Evolutionary conservation across 2,888 invertebrate genomes (phyloP).

Genomic region (Sinodicranocentrus sp.): DNA sequence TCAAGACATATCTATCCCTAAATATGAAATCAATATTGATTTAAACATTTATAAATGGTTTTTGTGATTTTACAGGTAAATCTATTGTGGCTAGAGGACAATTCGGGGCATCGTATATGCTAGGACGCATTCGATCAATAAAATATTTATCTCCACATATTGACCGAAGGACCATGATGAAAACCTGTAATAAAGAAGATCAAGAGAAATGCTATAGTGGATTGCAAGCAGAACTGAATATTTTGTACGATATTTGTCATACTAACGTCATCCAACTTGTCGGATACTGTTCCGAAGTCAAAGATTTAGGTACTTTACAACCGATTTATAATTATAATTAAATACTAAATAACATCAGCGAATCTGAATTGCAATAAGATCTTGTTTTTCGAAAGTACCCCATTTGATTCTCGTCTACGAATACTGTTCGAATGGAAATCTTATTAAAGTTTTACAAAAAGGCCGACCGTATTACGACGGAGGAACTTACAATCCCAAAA

Average conservation of each 20-base stretch:
- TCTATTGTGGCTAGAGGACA: conserved; percentile 62
- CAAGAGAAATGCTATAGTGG: conserved; percentile 33
- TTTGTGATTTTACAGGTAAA: conserved; percentile 24
- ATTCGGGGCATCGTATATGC: conserved; percentile 56
- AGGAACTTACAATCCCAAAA: conserved; percentile 41
- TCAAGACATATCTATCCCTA: too few relatives aligned
- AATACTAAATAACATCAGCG: background rate
- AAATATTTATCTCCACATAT: background rate
- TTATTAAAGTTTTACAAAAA: conserved; percentile 54
- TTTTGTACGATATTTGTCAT: conserved; percentile 44
- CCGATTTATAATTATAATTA: too few relatives aligned
- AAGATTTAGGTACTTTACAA: background rate
- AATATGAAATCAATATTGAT: background rate
- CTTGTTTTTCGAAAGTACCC: conserved; percentile 12
- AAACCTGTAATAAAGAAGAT: conserved; percentile 12
- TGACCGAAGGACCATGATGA: conserved; percentile 44
- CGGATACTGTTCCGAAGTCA: conserved; percentile 37
- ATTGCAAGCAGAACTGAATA: conserved; percentile 40
- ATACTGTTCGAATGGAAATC: conserved; percentile 61
- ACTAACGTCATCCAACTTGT: conserved; percentile 37
- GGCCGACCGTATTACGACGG: conserved; percentile 42
- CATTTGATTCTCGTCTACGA: conserved; percentile 51
- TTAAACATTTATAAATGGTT: background rate
- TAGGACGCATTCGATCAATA: conserved; percentile 26
- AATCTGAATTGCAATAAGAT: background rate